Evolutionary conservation across 2,888 invertebrate genomes (phyloP).

Genomic region (Petrophora chlorosata): DNA sequence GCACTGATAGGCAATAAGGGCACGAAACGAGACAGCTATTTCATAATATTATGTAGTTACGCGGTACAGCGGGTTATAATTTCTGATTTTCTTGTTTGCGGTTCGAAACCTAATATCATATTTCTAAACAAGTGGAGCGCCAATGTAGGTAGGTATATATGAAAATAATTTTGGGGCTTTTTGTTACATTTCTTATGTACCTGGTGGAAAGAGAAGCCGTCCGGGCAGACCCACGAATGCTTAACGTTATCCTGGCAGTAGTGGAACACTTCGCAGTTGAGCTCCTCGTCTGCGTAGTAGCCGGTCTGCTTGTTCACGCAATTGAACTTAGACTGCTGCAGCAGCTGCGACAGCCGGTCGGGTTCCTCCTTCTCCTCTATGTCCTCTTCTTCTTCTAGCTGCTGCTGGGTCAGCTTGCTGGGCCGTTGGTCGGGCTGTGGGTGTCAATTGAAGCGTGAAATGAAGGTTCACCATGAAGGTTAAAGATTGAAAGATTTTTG

Average conservation of each 20-base stretch:
- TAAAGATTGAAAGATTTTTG: too few species aligned
- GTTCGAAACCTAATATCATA: too few species aligned
- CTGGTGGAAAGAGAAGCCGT: constrained; percentile 94
- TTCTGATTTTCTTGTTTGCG: too few species aligned
- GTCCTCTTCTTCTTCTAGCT: constrained; percentile 69
- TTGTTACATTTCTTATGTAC: constrained; percentile 75
- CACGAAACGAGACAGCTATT: too few species aligned
- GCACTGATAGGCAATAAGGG: too few species aligned
- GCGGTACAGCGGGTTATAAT: too few species aligned
- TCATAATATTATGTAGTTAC: too few species aligned
- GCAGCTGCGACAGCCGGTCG: constrained; percentile 89
- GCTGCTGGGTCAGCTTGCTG: constrained; percentile 55
- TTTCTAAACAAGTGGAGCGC: too few species aligned
- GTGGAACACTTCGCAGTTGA: constrained; percentile 96
- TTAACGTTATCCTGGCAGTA: constrained; percentile 95
- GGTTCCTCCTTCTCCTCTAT: constrained; percentile 92
- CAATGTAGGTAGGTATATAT: too few species aligned
- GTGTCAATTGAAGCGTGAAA: too few species aligned
- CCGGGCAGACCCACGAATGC: constrained; percentile 97
- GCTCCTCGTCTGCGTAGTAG: constrained; percentile 95
- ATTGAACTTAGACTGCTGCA: constrained; percentile 93
- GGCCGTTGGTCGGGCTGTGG: constrained; percentile 54
- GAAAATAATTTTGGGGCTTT: too few species aligned
- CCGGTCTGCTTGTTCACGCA: constrained; percentile 92
- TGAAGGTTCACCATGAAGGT: too few species aligned